Evolutionary conservation across 2,797 vertebrate genomes (phyloP).

Genomic region (Silurus lanzhouensis): DNA sequence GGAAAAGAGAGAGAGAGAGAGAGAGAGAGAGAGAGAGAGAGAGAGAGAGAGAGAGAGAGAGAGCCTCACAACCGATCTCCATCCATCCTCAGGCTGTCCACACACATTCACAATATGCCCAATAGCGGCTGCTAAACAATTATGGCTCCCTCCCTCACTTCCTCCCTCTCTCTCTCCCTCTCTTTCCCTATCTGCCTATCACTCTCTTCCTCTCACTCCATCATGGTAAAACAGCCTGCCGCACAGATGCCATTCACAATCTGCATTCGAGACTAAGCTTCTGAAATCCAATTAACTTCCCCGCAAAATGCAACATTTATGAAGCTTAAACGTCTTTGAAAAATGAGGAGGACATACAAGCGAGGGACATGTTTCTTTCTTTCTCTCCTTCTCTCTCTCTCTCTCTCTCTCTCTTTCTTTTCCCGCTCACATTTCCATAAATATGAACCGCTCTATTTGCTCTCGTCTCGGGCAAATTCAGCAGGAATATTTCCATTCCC

Average conservation of each 20-base stretch:
- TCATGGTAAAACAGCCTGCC: conserved; percentile 33
- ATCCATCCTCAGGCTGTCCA: conserved; percentile 6
- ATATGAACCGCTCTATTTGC: conserved; percentile 59
- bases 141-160: not conserved
- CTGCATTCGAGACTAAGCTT: conserved; percentile 50
- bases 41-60: conserved; percentile 2
- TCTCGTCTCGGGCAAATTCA: conserved; percentile 49
- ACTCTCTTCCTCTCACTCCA: conserved; percentile 17
- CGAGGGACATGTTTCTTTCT: conserved; percentile 38
- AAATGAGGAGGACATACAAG: conserved; percentile 40
- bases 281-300: conserved; percentile 57
- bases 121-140: not conserved
- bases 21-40: conserved; percentile 17
- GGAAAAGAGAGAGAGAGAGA: not conserved
- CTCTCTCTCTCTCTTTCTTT: conserved; percentile 26
- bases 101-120: conserved; percentile 28
- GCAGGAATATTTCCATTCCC: conserved; percentile 51
- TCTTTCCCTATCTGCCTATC: not conserved
- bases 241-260: conserved; percentile 53
- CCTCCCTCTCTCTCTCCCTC: conserved; percentile 9
- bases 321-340: conserved; percentile 57
- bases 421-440: conserved; percentile 55
- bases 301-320: conserved; percentile 58
- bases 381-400: conserved; percentile 37
- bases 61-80: not conserved